Percentiles rank a stretch among this genome's conserved stretches.
These are phyloP conservation scores for Phoenicopterus ruber DNA, from an alignment of 2,113 vertebrate species.

Conservation along the genomic window DNA sequence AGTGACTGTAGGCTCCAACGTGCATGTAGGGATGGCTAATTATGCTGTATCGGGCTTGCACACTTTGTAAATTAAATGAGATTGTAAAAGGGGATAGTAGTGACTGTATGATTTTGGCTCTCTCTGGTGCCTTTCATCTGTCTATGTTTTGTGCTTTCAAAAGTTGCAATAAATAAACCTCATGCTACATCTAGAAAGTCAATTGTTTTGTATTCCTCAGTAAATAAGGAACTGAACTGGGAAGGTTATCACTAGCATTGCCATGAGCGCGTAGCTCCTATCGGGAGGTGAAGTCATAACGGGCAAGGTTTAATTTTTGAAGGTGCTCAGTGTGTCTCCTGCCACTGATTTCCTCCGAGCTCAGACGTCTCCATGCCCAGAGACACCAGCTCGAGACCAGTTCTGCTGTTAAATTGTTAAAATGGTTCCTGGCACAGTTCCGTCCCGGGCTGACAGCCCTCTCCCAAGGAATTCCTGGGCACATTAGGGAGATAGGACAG, in stretches of 20 bases:
- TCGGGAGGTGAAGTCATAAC: background rate
- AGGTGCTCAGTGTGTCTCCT: background rate
- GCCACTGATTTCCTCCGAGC: background rate
- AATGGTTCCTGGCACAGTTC: background rate
- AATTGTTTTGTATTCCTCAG: conserved; percentile 61
- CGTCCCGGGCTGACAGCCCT: background rate
- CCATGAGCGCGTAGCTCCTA: background rate
- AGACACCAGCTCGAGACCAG: background rate
- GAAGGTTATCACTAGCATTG: background rate
- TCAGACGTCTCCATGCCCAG: background rate
- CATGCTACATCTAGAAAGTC: conserved; percentile 47
- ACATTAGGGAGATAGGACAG: background rate
- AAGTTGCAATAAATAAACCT: conserved; percentile 60
- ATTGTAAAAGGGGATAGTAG: conserved; percentile 38
- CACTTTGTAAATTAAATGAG: background rate
- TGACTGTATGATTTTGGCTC: conserved; percentile 31
- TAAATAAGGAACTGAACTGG: background rate
- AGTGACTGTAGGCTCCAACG: background rate
- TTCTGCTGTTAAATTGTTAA: background rate
- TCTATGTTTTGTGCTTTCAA: conserved; percentile 45
- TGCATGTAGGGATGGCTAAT: conserved; percentile 18
- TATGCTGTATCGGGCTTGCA: conserved; percentile 26
- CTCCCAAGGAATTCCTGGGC: background rate
- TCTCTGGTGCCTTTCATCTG: conserved; percentile 53
- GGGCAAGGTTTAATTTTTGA: background rate